A percentile compares a stretch with the other conserved stretches of the same genome.
These are phyloP conservation scores for Eupithecia subumbrata DNA, from an alignment of 2,888 invertebrate species.

Conservation along the genomic window DNA sequence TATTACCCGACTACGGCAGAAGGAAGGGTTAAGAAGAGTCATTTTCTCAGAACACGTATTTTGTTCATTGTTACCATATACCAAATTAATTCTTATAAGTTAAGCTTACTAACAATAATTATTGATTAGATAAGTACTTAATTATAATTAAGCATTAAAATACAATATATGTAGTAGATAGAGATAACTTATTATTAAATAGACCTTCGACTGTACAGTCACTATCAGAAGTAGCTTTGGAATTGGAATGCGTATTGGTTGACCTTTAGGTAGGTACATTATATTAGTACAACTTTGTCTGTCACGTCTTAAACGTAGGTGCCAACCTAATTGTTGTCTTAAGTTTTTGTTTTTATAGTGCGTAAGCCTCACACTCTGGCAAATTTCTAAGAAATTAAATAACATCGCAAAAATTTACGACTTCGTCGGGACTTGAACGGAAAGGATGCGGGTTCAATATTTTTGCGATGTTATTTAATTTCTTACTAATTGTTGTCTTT, in stretches of 20 bases:
- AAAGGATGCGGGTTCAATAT: too few relatives aligned
- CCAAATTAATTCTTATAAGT: neutral
- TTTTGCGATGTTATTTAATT: too few relatives aligned
- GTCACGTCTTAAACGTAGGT: neutral
- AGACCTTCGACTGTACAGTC: neutral
- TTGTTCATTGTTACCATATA: neutral
- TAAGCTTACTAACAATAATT: neutral
- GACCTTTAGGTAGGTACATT: neutral
- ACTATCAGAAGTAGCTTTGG: neutral
- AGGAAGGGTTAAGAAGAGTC: neutral
- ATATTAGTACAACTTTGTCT: neutral
- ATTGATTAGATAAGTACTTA: neutral
- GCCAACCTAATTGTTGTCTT: neutral
- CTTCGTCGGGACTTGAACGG: too few relatives aligned
- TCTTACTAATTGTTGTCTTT: neutral
- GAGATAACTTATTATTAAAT: neutral
- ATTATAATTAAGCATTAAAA: neutral
- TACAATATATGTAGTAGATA: neutral
- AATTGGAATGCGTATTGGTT: neutral
- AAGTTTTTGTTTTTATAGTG: neutral
- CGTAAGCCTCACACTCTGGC: too few relatives aligned
- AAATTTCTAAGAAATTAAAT: too few relatives aligned
- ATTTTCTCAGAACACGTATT: neutral
- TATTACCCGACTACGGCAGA: constrained; percentile 1
- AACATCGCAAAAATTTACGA: too few relatives aligned